Evolutionary conservation across 1,140 invertebrate species (phyloP).

Genomic region (Caenorhabditis brenneri): DNA sequence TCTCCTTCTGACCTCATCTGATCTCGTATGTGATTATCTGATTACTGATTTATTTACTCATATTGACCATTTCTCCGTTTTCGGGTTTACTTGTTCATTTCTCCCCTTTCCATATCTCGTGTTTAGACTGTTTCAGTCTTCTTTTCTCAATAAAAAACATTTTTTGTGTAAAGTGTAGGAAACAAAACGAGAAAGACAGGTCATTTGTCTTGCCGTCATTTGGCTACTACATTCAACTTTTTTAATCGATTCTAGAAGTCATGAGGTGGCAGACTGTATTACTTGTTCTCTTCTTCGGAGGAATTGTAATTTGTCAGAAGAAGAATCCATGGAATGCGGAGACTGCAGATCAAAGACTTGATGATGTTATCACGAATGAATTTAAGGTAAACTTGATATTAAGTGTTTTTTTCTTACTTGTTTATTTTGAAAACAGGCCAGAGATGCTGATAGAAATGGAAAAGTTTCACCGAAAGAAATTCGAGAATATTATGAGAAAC

Average conservation of each 20-base stretch:
- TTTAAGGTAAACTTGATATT: neutral
- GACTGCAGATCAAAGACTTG: neutral
- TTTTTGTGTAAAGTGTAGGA: neutral
- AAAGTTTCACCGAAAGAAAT: neutral
- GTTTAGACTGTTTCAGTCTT: neutral
- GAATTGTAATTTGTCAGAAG: neutral
- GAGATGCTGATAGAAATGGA: neutral
- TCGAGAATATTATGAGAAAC: neutral
- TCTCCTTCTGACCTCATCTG: neutral
- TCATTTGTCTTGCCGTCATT: constrained; percentile 9
- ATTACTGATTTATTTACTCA: neutral
- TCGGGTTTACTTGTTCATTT: neutral
- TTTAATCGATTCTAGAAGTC: neutral
- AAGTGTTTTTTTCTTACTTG: neutral
- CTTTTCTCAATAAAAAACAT: constrained; percentile 11
- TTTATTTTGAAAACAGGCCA: neutral
- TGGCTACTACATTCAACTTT: constrained; percentile 19
- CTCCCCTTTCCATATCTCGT: neutral
- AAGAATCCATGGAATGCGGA: constrained; percentile 20
- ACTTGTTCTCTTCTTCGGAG: neutral
- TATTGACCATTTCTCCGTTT: neutral
- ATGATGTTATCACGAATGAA: constrained; percentile 9
- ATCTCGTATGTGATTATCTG: constrained; percentile 11
- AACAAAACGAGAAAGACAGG: neutral
- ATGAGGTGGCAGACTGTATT: neutral